Conservation (phyloP, 2,888 invertebrate species). For the Campoplex capitator region DNA sequence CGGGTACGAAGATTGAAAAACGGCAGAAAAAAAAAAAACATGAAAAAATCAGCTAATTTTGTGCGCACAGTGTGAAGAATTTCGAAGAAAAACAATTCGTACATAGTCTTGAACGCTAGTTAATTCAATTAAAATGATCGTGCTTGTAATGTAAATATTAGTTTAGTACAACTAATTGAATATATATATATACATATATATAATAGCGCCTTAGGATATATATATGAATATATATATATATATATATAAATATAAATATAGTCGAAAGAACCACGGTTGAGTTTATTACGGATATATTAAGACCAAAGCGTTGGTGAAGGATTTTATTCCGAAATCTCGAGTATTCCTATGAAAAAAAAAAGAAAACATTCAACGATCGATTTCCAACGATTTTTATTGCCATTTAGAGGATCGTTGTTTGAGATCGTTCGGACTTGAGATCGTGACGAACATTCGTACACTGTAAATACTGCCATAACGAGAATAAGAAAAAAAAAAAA, state of each 20-base stretch:
- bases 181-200: constrained; percentile 9
- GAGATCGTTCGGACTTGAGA: constrained; percentile 4
- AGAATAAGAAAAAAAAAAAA: not conserved
- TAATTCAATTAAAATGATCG: constrained; percentile 58
- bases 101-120: constrained; percentile 39
- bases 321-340: constrained; percentile 11
- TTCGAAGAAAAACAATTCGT: constrained; percentile 5
- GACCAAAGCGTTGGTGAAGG: constrained; percentile 1
- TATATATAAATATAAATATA: constrained; percentile 10
- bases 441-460: constrained; percentile 44
- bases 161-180: constrained; percentile 40
- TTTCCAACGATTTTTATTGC: constrained; percentile 45
- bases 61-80: constrained; percentile 37
- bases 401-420: constrained; percentile 35
- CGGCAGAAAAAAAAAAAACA: not conserved
- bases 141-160: constrained; percentile 68
- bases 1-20: not conserved
- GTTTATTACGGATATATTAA: constrained; percentile 11
- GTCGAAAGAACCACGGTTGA: constrained; percentile 36
- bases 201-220: constrained; percentile 37
- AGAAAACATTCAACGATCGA: constrained; percentile 29
- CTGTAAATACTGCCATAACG: constrained; percentile 67
- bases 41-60: not conserved
- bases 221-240: constrained; percentile 22
- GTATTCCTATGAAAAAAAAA: constrained; percentile 37